phyloP scores from a whole-genome alignment of 2,888 invertebrate genomes.

The Tanaodytes sp. region DNA sequence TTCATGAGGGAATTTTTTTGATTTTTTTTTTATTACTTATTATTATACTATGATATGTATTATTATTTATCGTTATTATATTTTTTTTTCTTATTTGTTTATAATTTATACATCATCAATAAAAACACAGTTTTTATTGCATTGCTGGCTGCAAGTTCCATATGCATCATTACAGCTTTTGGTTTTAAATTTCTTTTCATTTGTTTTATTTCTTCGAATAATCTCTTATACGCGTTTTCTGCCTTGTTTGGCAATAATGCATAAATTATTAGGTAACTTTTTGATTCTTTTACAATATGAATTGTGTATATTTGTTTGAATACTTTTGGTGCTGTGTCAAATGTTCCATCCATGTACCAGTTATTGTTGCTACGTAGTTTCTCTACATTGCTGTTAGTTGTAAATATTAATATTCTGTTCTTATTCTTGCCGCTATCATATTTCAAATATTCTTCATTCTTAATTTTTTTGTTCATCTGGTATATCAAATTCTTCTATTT shows the following conservation, averaged over 20 bases:
- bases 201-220: not conserved
- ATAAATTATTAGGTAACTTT: not conserved
- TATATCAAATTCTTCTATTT: not conserved
- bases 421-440: slow-evolving; percentile 1
- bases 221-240: not conserved
- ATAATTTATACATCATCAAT: not conserved
- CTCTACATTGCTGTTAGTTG: slow-evolving; percentile 1
- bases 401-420: slow-evolving; percentile 6
- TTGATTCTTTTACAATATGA: slow-evolving; percentile 1
- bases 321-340: not conserved
- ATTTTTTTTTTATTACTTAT: too few species aligned
- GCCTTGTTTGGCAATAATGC: slow-evolving; percentile 8
- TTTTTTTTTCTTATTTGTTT: too few species aligned
- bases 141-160: slow-evolving; percentile 11
- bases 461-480: not conserved
- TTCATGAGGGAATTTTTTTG: too few species aligned
- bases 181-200: slow-evolving; percentile 7
- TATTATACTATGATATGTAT: too few species aligned
- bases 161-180: slow-evolving; percentile 4
- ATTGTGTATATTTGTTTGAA: slow-evolving; percentile 5
- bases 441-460: not conserved
- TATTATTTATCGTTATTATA: too few species aligned
- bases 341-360: slow-evolving; percentile 10
- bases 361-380: not conserved
- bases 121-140: slow-evolving; percentile 4